Evolutionary conservation across 2,797 vertebrate genomes (phyloP).

Genomic region (Peromyscus aztecus): DNA sequence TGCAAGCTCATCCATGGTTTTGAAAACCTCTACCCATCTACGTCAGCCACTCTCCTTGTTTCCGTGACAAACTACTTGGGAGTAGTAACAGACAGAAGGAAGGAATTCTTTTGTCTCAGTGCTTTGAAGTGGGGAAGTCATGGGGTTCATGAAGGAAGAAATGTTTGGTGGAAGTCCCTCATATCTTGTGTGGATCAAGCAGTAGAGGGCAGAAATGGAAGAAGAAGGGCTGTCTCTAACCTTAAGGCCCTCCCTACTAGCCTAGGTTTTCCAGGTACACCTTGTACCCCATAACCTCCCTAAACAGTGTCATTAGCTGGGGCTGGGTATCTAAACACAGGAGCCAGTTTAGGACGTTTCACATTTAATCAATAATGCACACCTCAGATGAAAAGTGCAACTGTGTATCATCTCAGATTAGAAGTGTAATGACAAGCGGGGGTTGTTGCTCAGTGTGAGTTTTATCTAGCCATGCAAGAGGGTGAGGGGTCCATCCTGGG

Average conservation of each 20-base stretch:
- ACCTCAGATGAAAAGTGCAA: not conserved
- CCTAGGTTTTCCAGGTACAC: not conserved
- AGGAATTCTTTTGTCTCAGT: not conserved
- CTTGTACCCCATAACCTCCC: not conserved
- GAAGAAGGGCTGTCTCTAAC: not conserved
- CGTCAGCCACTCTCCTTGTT: not conserved
- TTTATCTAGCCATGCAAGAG: not conserved
- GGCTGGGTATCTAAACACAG: not conserved
- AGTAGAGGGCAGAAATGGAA: not conserved
- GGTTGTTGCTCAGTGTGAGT: not conserved
- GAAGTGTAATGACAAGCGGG: not conserved
- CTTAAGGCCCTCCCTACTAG: not conserved
- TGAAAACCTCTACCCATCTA: not conserved
- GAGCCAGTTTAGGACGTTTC: not conserved
- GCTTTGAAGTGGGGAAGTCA: not conserved
- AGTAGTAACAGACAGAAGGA: not conserved
- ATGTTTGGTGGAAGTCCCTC: not conserved
- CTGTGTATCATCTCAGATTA: not conserved
- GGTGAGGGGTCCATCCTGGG: too few relatives aligned
- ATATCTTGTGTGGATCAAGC: not conserved
- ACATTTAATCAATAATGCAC: not conserved
- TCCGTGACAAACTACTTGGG: not conserved
- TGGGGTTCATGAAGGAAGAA: not conserved
- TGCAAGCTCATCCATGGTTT: not conserved
- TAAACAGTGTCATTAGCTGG: not conserved